Evolutionary conservation across 2,888 invertebrate species (phyloP), one percentile per base, ranked within the genome.

Genomic region (Mimumesa dahlbomi): DNA sequence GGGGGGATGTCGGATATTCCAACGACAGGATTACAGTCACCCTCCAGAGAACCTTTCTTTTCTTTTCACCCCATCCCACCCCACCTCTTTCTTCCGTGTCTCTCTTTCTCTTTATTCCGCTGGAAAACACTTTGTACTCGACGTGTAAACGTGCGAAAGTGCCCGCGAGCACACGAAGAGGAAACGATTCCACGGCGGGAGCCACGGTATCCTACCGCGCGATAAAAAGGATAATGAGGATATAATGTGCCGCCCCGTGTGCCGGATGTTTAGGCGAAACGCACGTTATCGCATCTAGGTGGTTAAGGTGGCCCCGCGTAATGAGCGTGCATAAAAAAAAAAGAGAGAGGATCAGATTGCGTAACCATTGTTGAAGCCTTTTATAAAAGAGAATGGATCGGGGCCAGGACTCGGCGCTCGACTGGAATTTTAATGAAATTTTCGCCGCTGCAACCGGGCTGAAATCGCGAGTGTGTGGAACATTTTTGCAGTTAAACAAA

Each of bases 61-160:
- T 59, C 61, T 64, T 58, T 54, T 64, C 54, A 13, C 18, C n/a
- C 22, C n/a, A n/a, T 38, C 38, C 50, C 11, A 42, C 7, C 18
- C 25, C 29, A 9, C 13, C 5, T 11, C 46, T 29, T 42, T 1
- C 56, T 52, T 38, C n/a, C n/a, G n/a, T n/a, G n/a, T n/a, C n/a
- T 40, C 45, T 57, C 49, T 16, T 40, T 63, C 40, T 61, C 59
- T 65, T 74, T 81, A 75, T 64, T 59, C 66, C 57, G 29, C 56
- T 29, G 61, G 69, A 79, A 79, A 83, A 83, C 79, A 82, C 77
- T 82, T 82, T 82, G 81, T 81, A 79, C 52, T 64, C 64, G 68
- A 71, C 73, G 74, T 81, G 78, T 82, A 79, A 84, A 83, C 76
- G 76, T 59, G 64, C 68, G 46, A 66, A 61, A 69, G 65, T 73